Evolutionary conservation across 2,888 invertebrate species (phyloP).

Genomic region (Cosmia trapezina): DNA sequence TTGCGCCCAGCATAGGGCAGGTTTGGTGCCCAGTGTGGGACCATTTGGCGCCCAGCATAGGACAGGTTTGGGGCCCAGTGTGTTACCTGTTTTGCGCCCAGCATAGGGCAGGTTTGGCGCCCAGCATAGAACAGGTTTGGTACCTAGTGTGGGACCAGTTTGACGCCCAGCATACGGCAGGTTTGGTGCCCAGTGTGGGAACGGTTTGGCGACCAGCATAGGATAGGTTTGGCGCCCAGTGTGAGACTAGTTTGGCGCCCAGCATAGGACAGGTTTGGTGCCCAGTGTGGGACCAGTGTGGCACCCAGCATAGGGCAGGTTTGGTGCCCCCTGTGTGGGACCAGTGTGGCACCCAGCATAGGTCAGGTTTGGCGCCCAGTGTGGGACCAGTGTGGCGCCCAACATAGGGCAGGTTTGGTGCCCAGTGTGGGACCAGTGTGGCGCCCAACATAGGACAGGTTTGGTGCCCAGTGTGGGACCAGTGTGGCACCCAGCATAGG

Average conservation of each 20-base stretch:
- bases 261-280: no score
- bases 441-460: no score
- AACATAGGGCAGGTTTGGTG: no score
- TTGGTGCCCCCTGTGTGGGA: background rate
- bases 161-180: no score
- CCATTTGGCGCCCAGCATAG: no score
- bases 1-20: no score
- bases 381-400: background rate
- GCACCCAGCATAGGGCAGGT: no score
- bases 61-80: background rate
- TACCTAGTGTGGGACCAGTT: background rate
- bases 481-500: no score
- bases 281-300: background rate
- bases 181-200: background rate
- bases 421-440: background rate
- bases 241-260: no score
- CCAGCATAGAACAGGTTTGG: background rate
- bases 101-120: background rate
- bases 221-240: background rate
- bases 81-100: no score
- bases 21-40: background rate
- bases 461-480: background rate
- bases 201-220: no score
- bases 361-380: background rate
- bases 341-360: no score